Conservation (phyloP, 2,113 vertebrate genomes). For the Ondatra zibethicus region DNA sequence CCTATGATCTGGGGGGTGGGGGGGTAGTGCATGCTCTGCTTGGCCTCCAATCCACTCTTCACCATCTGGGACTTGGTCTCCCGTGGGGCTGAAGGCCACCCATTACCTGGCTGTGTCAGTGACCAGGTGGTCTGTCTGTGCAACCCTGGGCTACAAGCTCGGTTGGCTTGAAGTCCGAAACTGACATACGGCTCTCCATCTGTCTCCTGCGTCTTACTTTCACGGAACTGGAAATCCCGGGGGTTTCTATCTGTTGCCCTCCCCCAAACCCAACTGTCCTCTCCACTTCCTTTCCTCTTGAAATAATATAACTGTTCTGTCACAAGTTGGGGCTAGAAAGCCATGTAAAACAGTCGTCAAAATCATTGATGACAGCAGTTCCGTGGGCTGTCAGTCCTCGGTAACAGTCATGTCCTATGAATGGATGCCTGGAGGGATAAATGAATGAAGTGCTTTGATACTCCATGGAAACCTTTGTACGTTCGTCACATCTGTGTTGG, state of each 20-base stretch:
- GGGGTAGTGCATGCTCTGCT: not conserved
- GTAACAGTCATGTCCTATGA: accelerated
- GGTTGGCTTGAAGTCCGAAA: not conserved
- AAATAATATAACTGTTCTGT: not conserved
- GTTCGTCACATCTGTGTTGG: not conserved
- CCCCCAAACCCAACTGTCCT: not conserved
- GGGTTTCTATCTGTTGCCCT: not conserved
- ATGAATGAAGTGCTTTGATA: not conserved
- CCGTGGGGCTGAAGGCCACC: not conserved
- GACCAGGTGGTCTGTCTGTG: not conserved
- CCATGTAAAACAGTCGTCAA: not conserved
- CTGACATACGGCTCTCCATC: not conserved
- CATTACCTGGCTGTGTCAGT: not conserved
- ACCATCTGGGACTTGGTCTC: not conserved
- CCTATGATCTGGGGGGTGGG: accelerated
- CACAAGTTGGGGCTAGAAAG: not conserved
- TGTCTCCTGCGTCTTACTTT: not conserved
- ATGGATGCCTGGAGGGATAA: not conserved
- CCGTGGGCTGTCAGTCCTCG: accelerated
- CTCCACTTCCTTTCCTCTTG: not conserved
- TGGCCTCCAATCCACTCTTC: not conserved
- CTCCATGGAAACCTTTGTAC: not conserved
- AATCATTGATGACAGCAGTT: not conserved
- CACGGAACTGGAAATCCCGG: not conserved
- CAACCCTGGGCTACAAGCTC: not conserved